phyloP scores from a whole-genome alignment of 1,140 invertebrate species.

The Sycophaga agraensis region DNA sequence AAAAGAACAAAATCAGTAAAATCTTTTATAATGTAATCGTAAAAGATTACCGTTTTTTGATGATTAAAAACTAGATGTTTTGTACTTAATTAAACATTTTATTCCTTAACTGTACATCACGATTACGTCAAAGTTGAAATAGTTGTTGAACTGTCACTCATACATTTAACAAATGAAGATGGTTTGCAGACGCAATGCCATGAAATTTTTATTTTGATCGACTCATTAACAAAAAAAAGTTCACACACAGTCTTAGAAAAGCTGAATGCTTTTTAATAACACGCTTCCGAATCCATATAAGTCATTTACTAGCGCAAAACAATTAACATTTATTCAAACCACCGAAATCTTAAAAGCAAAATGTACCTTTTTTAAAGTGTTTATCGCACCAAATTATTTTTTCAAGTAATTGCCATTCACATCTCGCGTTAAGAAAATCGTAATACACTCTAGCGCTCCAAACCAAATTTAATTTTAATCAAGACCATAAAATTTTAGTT shows the following conservation, averaged over 20 bases:
- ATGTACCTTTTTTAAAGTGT: constrained; percentile 6
- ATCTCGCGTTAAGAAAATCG: constrained; percentile 2
- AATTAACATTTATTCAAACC: constrained; percentile 10
- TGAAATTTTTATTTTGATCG: constrained; percentile 10
- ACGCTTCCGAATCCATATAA: neutral
- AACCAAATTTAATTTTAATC: constrained; percentile 3
- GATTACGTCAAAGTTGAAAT: constrained; percentile 14
- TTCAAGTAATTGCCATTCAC: constrained; percentile 18
- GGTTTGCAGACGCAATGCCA: neutral
- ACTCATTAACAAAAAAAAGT: constrained; percentile 11
- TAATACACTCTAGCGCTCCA: neutral
- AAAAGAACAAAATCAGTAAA: no score
- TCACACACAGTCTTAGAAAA: neutral
- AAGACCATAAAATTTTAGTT: neutral
- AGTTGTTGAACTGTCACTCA: constrained; percentile 2
- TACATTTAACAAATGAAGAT: constrained; percentile 16
- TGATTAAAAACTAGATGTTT: no score
- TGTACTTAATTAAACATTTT: no score
- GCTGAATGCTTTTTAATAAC: constrained; percentile 3
- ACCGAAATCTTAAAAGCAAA: constrained; percentile 22
- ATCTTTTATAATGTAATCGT: no score
- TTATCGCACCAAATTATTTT: constrained; percentile 17
- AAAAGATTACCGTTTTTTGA: no score
- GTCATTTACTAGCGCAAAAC: neutral
- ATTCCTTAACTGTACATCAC: neutral